These are phyloP conservation scores for Megalopta genalis DNA, from an alignment of 1,140 invertebrate species.

Conservation along the genomic window DNA sequence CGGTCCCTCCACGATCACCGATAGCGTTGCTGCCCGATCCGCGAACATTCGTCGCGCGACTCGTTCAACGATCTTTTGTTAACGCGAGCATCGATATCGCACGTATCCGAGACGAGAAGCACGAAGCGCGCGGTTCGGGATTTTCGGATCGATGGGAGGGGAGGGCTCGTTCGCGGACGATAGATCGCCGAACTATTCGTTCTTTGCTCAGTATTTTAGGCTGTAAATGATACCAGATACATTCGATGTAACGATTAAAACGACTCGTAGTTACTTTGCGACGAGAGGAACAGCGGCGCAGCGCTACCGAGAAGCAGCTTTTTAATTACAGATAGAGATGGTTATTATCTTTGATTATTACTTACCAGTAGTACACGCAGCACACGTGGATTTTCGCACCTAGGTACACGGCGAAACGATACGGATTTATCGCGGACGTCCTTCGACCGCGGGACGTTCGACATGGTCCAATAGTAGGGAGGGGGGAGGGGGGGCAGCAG, in stretches of 20 bases:
- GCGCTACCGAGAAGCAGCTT: constrained; percentile 53
- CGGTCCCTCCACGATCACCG: no score
- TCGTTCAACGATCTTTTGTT: background rate
- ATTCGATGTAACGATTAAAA: constrained; percentile 62
- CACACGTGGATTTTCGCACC: constrained; percentile 62
- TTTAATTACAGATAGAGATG: constrained; percentile 54
- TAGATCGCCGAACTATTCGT: constrained; percentile 53
- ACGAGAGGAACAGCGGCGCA: constrained; percentile 40
- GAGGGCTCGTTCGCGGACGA: constrained; percentile 29
- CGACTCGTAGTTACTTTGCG: constrained; percentile 51
- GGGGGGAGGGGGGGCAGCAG: constrained; percentile 7
- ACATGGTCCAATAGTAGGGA: constrained; percentile 2
- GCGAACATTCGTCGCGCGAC: no score
- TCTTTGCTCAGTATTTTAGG: constrained; percentile 66
- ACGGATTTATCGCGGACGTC: constrained; percentile 18
- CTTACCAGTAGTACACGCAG: constrained; percentile 54
- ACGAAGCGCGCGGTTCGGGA: no score
- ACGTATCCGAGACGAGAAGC: no score
- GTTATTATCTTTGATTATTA: constrained; percentile 62
- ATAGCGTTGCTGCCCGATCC: no score
- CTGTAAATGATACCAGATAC: constrained; percentile 59
- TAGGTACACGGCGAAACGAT: constrained; percentile 52
- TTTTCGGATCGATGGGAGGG: background rate
- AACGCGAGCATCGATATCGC: no score
- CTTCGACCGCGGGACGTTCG: constrained; percentile 15